A percentile compares a stretch with the other conserved stretches of the same genome.
Conservation (phyloP, 2,888 invertebrate genomes). For the Eupeodes latifasciatus region DNA sequence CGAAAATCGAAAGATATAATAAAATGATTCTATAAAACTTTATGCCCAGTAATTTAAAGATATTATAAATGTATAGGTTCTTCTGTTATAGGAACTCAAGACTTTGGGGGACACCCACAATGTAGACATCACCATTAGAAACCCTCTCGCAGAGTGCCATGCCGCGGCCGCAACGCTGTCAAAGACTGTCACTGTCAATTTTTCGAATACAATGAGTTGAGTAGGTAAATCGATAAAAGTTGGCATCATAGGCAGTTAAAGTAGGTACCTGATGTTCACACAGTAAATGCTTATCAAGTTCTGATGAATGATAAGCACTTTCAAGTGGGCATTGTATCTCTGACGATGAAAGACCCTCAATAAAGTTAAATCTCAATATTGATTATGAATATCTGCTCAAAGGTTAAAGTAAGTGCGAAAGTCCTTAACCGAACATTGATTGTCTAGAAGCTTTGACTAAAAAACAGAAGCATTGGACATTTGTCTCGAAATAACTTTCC, state of each 20-base stretch:
- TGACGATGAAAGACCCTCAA: constrained; percentile 8
- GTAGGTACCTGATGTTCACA: not conserved
- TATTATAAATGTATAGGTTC: not conserved
- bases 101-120: not conserved
- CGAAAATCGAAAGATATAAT: not conserved
- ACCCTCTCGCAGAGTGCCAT: not conserved
- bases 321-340: not conserved
- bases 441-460: not conserved
- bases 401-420: not conserved
- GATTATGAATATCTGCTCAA: not conserved
- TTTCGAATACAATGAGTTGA: constrained; percentile 9
- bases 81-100: not conserved
- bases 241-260: not conserved
- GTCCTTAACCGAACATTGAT: constrained; percentile 7
- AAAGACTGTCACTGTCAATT: not conserved
- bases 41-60: not conserved
- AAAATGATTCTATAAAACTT: constrained; percentile 11
- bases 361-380: not conserved
- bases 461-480: not conserved
- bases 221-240: constrained; percentile 14
- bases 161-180: too few species aligned
- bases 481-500: not conserved
- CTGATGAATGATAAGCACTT: constrained; percentile 16
- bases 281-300: constrained; percentile 12
- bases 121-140: not conserved